These are phyloP conservation scores for Ophraella communa DNA, from an alignment of 2,888 invertebrate species.

Conservation along the genomic window DNA sequence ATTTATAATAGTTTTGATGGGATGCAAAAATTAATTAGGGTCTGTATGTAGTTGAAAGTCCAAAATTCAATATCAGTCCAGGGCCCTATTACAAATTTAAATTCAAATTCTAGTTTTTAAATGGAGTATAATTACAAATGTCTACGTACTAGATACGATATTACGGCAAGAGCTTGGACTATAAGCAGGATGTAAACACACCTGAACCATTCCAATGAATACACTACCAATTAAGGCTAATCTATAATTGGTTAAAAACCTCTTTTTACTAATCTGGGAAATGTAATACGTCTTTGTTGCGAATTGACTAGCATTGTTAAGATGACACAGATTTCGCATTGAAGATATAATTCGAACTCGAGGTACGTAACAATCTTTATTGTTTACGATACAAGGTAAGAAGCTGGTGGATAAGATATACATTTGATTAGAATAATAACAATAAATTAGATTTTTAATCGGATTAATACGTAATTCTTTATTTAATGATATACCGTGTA, in stretches of 20 bases:
- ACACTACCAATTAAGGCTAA: not conserved
- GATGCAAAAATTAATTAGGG: too few relatives aligned
- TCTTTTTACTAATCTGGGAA: not conserved
- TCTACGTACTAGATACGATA: too few relatives aligned
- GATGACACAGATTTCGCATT: not conserved
- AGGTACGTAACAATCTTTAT: not conserved
- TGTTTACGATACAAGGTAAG: not conserved
- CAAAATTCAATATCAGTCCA: too few relatives aligned
- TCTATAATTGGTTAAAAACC: conserved; percentile 2
- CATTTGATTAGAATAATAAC: too few relatives aligned
- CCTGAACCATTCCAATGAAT: not conserved
- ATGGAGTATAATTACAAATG: too few relatives aligned
- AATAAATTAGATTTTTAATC: not conserved
- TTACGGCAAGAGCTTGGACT: not conserved
- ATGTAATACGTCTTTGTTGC: not conserved
- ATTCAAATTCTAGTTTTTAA: too few relatives aligned
- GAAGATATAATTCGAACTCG: too few relatives aligned
- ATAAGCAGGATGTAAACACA: not conserved
- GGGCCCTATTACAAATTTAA: too few relatives aligned
- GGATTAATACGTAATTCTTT: not conserved
- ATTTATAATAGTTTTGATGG: too few relatives aligned
- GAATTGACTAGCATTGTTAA: not conserved
- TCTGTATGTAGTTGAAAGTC: too few relatives aligned
- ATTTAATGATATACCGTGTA: too few relatives aligned
- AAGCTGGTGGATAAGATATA: too few relatives aligned